These are phyloP conservation scores for Ostrea denselamellosa DNA, from an alignment of 1,140 invertebrate species.

Conservation along the genomic window DNA sequence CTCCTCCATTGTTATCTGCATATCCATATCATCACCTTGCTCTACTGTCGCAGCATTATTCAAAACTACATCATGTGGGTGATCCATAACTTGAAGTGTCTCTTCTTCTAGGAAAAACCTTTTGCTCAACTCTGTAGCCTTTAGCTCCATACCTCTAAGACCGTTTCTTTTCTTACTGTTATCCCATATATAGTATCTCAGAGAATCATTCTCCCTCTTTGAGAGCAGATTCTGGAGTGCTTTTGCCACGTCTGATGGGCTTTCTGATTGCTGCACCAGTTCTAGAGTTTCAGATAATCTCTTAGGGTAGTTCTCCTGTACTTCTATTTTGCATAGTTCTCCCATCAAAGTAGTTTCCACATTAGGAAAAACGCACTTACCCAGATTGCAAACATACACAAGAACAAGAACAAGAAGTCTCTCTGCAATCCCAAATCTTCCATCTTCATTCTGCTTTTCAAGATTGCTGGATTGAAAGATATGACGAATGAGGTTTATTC, in stretches of 20 bases:
- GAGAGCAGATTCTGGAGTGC: conserved; percentile 51
- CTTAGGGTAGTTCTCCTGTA: conserved; percentile 44
- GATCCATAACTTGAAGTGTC: conserved; percentile 11
- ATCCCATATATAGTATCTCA: conserved; percentile 57
- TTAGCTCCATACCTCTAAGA: background rate
- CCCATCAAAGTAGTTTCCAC: conserved; percentile 56
- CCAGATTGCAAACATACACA: conserved; percentile 64
- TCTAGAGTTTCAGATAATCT: conserved; percentile 46
- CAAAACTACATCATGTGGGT: conserved; percentile 16
- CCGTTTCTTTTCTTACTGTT: conserved; percentile 24
- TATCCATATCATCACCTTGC: conserved; percentile 34
- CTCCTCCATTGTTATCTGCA: conserved; percentile 47
- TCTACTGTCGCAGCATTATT: background rate
- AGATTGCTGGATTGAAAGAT: conserved; percentile 35
- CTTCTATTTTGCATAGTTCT: conserved; percentile 51
- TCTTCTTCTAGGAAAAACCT: background rate
- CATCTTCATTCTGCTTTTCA: conserved; percentile 45
- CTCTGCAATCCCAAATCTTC: conserved; percentile 58
- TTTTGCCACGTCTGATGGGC: conserved; percentile 54
- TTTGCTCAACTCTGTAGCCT: background rate
- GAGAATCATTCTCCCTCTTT: conserved; percentile 53
- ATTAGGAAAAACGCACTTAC: conserved; percentile 49
- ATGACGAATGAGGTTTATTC: conserved; percentile 31
- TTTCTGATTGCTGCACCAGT: conserved; percentile 49
- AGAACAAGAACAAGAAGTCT: conserved; percentile 61